Percentiles rank a stretch among this genome's conserved stretches.
Evolutionary conservation across 2,113 vertebrate genomes (phyloP).

Genomic region (Atractosteus spatula): DNA sequence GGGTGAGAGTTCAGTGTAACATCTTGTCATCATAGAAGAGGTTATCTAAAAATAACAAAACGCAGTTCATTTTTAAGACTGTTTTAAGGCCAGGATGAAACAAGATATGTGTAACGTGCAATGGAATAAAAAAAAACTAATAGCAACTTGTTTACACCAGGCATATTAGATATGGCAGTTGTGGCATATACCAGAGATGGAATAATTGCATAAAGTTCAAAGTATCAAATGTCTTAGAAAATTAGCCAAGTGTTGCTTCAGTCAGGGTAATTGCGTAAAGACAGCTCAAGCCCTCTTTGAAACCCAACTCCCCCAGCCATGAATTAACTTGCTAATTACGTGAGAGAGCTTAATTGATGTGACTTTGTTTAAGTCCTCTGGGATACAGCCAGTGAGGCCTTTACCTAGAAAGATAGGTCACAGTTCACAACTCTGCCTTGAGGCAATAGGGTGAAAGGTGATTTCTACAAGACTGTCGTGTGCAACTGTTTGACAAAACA

Average conservation of each 20-base stretch:
- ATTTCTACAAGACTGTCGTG: not conserved
- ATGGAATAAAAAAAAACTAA: too few relatives aligned
- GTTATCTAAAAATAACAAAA: too few relatives aligned
- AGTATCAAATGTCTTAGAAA: too few relatives aligned
- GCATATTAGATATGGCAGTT: not conserved
- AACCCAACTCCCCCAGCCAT: conserved; percentile 7
- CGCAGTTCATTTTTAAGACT: too few relatives aligned
- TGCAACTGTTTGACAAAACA: conserved; percentile 12
- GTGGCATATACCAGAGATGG: not conserved
- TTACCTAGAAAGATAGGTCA: conserved; percentile 17
- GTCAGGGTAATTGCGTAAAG: not conserved
- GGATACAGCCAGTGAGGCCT: conserved; percentile 1
- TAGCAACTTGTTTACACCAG: too few relatives aligned
- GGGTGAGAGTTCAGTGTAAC: too few relatives aligned
- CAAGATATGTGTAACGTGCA: too few relatives aligned
- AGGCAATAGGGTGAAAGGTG: conserved; percentile 7
- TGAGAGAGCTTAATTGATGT: conserved; percentile 16
- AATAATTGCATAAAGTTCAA: too few relatives aligned
- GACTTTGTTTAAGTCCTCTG: conserved; percentile 8
- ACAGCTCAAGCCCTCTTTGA: not conserved
- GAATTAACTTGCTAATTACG: conserved; percentile 29
- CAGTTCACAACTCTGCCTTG: conserved; percentile 19
- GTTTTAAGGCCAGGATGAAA: too few relatives aligned
- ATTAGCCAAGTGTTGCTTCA: too few relatives aligned
- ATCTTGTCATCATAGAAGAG: too few relatives aligned